Base-by-base conservation (phyloP, 2,797 vertebrate genomes). In the Decapterus maruadsi region DNA sequence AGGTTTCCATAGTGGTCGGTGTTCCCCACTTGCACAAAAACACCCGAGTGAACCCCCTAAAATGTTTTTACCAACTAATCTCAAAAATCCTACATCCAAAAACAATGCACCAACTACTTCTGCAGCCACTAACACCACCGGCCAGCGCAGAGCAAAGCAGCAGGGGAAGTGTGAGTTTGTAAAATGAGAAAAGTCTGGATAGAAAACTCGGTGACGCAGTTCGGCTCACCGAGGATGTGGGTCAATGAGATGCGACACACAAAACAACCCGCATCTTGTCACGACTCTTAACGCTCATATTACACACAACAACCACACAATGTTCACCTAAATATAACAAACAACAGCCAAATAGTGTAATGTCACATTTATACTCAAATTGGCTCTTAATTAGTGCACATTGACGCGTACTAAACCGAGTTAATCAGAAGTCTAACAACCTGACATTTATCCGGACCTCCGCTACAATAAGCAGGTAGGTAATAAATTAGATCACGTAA, bases 221-320 rank as follows among this genome's bases (percentile, higher is more conserved):
- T 83, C 29, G 17, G 80, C 48, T 61, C 42, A 1, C 34, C 2
- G 63, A 38, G 48, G 70, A 91, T 91, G 86, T 89, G 66, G 90
- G 90, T 93, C 77, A 92, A 92, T 92, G 83, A 90, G 88, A 92
- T 90, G 89, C 81, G 78, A 78, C 84, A 82, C 75, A 79, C 17
- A 34, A 75, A 77, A 77, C 81, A 38, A 34, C 20, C 31, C 54
- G 48, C 80, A 59, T 8, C 66, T 65, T 77, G 74, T 71, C 77
- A 75, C 42, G 6, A 1, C 48, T 38, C 48, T 2, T 1, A 34
- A 48, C 38, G 8, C 48, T 40, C 43, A 20, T 1, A 10, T 31
- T 38, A 43, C 31, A 54, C 48, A 14, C 0, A 9, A 51, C 63
- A 56, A 0, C 0, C 26, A 13, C 38, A 20, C 12, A 26, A 19